A percentile compares a stretch with the other conserved stretches of the same genome.
These are phyloP conservation scores for Neuroscelio doddi DNA, from an alignment of 2,888 invertebrate species.

Conservation along the genomic window DNA sequence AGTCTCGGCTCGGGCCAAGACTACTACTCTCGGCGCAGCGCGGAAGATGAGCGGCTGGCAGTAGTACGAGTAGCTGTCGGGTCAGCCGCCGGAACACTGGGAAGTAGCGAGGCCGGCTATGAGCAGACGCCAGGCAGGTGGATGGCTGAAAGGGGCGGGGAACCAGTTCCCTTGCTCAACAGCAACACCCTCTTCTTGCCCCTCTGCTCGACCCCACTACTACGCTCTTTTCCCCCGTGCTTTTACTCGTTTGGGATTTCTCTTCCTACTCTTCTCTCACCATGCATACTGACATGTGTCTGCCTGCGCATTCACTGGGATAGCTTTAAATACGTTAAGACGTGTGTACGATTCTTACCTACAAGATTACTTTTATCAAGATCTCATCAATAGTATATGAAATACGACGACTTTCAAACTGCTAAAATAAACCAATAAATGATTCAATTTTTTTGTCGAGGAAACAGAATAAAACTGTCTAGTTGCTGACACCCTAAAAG, in stretches of 20 bases:
- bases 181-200: slow-evolving; percentile 31
- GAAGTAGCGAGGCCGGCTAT: slow-evolving; percentile 49
- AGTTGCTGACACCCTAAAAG: too few relatives aligned
- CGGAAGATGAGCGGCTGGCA: slow-evolving; percentile 29
- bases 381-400: too few relatives aligned
- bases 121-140: slow-evolving; percentile 57
- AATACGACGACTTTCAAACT: too few relatives aligned
- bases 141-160: slow-evolving; percentile 59
- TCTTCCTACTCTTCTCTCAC: slow-evolving; percentile 12
- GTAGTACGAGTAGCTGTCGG: slow-evolving; percentile 38
- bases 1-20: not conserved
- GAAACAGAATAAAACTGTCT: too few relatives aligned
- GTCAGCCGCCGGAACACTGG: slow-evolving; percentile 59
- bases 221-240: slow-evolving; percentile 4
- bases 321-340: not conserved
- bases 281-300: too few relatives aligned
- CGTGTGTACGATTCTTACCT: too few relatives aligned
- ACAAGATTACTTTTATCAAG: too few relatives aligned
- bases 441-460: too few relatives aligned
- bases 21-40: not conserved
- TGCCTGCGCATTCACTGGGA: too few relatives aligned
- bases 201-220: slow-evolving; percentile 55
- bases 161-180: slow-evolving; percentile 28
- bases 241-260: slow-evolving; percentile 26
- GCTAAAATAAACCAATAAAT: too few relatives aligned